phyloP scores from a whole-genome alignment of 2,888 invertebrate genomes.

The Gortyna flavago region DNA sequence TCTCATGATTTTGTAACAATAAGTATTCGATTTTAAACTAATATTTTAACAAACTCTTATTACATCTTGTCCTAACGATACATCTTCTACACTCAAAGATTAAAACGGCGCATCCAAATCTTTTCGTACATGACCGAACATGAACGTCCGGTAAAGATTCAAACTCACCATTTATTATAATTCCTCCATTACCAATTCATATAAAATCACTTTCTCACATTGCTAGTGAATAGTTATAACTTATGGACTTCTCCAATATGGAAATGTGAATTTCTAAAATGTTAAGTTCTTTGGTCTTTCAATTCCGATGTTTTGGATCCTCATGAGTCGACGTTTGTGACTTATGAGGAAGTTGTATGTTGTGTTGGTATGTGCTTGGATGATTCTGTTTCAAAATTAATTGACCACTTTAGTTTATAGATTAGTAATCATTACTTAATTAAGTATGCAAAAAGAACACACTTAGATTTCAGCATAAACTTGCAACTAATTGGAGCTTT shows the following conservation, averaged over 20 bases:
- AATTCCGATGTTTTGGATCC: constrained; percentile 13
- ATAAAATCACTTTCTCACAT: constrained; percentile 70
- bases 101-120: constrained; percentile 38
- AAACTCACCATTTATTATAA: constrained; percentile 57
- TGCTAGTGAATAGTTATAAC: constrained; percentile 54
- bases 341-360: constrained; percentile 14
- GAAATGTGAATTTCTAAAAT: constrained; percentile 65
- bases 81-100: neutral
- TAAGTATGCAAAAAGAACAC: neutral
- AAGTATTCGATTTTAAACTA: neutral
- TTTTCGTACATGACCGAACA: neutral
- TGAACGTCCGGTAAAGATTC: constrained; percentile 41
- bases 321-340: neutral
- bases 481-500: neutral
- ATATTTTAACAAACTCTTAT: neutral
- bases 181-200: constrained; percentile 61
- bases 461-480: neutral
- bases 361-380: neutral
- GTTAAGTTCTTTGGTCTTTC: constrained; percentile 29
- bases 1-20: neutral
- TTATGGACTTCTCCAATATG: constrained; percentile 57
- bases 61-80: neutral
- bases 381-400: neutral
- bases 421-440: constrained; percentile 1
- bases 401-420: neutral